Base-by-base conservation (phyloP, 2,797 vertebrate species). In the Arctocebus calabarensis region DNA sequence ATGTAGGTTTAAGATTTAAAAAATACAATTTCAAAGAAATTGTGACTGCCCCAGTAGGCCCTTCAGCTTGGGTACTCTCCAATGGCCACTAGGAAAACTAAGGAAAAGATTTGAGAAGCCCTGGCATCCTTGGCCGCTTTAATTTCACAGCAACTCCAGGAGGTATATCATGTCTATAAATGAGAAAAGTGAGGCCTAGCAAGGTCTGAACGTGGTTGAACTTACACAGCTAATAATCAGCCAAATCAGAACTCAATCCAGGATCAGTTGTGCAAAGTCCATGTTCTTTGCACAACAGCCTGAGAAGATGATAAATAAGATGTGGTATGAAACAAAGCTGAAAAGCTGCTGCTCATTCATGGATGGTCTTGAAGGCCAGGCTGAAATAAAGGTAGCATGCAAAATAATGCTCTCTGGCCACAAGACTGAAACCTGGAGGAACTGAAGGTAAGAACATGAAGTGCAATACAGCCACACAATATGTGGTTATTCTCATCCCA, bases 391-490 rank as follows among this genome's bases (percentile, higher is more conserved):
- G 14, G 45, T 48, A 12, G 34, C 32, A 3, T 43, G 48, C 9
- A 27, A 84, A 66, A 73, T 57, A 59, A 19, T 0, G 0, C 20
- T 74, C 19, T 7, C 3, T 27, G 34, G 19, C n/a, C 64, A 3
- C 17, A 2, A 22, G 79, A 7, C 27, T 61, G 29, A 48, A 27
- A 59, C 43, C 52, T 34, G 32, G 27, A 77, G 92, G 32, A 34
- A 13, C 4, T 6, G 11, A n/a, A 23, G 27, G 43, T 91, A 45
- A 85, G 7, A 12, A 14, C 11, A n/a, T 34, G 68, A 57, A 61
- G 37, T 40, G 6, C 0, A 0, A 2, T 7, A 3, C 0, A 32
- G 71, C 27, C 34, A 22, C 34, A 2, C 17, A 29, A 25, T 0
- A 27, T 1, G 48, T 3, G 22, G 22, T 29, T 2, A 23, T 16